Evolutionary conservation across 2,888 invertebrate genomes (phyloP), one percentile per base, ranked within the genome.

Genomic region (Pseudococcus viburni): DNA sequence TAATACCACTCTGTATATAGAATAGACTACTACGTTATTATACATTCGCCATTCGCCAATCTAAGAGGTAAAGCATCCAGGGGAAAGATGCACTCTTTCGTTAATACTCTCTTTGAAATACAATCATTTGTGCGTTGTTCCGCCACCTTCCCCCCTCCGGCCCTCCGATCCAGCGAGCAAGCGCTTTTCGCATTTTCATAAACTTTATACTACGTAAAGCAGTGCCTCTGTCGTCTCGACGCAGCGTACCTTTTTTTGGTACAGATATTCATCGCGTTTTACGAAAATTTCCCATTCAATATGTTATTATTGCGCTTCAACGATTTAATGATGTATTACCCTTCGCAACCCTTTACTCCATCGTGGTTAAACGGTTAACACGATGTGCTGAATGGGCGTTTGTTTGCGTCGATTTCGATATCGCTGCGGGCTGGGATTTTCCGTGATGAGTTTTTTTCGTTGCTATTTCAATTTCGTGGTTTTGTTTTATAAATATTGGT

Each of bases 91-190:
- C 88, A 88, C 55, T 88, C 87, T 48, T 73, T 88, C 86, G 86
- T 68, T 88, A 88, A 88, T 88, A 88, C 88, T 83, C 88, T 88
- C 88, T 88, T 88, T 88, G 80, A 88, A 88, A 83, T 88, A 88
- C 88, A 88, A 88, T 88, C 88, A 88, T 88, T 88, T 88, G 77
- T 83, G 51, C 33, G 51, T 77, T 46, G 51, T 22, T 87, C 55
- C 77, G 51, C 22, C 17, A 39, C 26, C 26, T 33, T 33, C 26
- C 26, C 26, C 26, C 26, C 1, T 3, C 1, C 26, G 26, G n/a
- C 55, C 33, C 51, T 17, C n/a, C 51, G 9, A 59, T 77, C 48
- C 55, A 9, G 9, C 22, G 11, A 64, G 22, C 22, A 22, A 64
- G 9, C 64, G 64, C 59, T 46, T 85, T 85, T 85, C 51, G 85